phyloP scores from a whole-genome alignment of 2,888 invertebrate genomes.

The Drosophila setosimentum region DNA sequence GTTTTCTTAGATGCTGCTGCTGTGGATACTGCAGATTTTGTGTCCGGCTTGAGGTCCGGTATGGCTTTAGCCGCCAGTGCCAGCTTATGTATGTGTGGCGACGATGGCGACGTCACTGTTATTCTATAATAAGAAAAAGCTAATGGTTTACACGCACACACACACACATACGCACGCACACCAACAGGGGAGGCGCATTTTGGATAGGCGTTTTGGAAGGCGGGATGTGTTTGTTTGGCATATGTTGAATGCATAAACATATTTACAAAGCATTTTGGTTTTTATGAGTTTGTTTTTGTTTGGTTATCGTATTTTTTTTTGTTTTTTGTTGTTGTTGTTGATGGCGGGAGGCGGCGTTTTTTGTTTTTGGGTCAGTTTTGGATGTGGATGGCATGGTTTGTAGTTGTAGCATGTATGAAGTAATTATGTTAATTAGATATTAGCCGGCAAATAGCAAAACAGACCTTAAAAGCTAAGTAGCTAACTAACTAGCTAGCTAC shows the following conservation, averaged over 20 bases:
- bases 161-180: conserved; percentile 60
- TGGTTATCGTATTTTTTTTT: conserved; percentile 3
- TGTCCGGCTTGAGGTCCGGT: conserved; percentile 60
- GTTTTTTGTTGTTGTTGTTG: conserved; percentile 17
- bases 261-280: conserved; percentile 66
- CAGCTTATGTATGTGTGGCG: conserved; percentile 82
- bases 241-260: conserved; percentile 64
- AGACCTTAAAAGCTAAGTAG: conserved; percentile 68
- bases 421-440: conserved; percentile 79
- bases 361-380: conserved; percentile 66
- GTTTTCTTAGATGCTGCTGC: conserved; percentile 19
- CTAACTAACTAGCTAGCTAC: conserved; percentile 56
- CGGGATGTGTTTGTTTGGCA: conserved; percentile 57
- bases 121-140: conserved; percentile 85
- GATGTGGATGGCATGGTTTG: conserved; percentile 69
- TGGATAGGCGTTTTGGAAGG: conserved; percentile 55
- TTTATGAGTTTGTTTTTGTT: conserved; percentile 54
- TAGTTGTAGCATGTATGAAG: conserved; percentile 73
- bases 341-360: conserved; percentile 40
- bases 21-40: conserved; percentile 40
- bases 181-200: conserved; percentile 35
- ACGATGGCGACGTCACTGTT: conserved; percentile 85
- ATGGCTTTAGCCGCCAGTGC: conserved; percentile 70
- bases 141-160: conserved; percentile 82
- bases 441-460: conserved; percentile 77